Percentiles rank a stretch among this genome's conserved stretches.
phyloP scores from a whole-genome alignment of 2,888 invertebrate genomes.

The Agrotis exclamationis region DNA sequence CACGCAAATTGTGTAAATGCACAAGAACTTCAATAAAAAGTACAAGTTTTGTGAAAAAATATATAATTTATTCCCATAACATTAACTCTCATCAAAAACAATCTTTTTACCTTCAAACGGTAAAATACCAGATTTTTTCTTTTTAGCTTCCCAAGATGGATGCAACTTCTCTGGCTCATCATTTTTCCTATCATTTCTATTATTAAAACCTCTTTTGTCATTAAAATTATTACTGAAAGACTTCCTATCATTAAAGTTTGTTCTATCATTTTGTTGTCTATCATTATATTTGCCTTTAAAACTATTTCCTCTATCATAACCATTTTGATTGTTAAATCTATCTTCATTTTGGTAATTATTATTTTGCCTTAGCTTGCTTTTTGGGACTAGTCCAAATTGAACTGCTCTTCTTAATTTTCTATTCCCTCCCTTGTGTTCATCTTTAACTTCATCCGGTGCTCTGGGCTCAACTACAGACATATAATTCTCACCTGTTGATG shows the following conservation, averaged over 20 bases:
- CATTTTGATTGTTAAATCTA: constrained; percentile 64
- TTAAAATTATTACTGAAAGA: constrained; percentile 59
- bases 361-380: constrained; percentile 75
- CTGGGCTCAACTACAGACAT: constrained; percentile 86
- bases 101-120: constrained; percentile 88
- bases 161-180: constrained; percentile 84
- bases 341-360: constrained; percentile 56
- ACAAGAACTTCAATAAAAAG: no score
- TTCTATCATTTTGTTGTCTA: constrained; percentile 46
- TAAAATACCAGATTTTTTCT: constrained; percentile 83
- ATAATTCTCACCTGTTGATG: constrained; percentile 85
- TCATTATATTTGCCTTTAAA: constrained; percentile 52
- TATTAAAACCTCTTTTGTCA: constrained; percentile 58
- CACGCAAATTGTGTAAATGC: no score
- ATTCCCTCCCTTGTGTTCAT: constrained; percentile 84
- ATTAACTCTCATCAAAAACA: constrained; percentile 82
- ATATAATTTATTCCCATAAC: constrained; percentile 32
- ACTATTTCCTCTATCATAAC: constrained; percentile 61
- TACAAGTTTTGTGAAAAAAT: constrained; percentile 9
- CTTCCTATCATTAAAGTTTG: constrained; percentile 55
- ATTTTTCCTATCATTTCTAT: constrained; percentile 55
- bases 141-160: constrained; percentile 91
- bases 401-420: constrained; percentile 85
- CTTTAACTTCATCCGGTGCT: constrained; percentile 86
- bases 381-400: constrained; percentile 86